Percentiles rank a stretch among this genome's conserved stretches.
phyloP scores from a whole-genome alignment of 2,888 invertebrate genomes.

The Lithodes maja region DNA sequence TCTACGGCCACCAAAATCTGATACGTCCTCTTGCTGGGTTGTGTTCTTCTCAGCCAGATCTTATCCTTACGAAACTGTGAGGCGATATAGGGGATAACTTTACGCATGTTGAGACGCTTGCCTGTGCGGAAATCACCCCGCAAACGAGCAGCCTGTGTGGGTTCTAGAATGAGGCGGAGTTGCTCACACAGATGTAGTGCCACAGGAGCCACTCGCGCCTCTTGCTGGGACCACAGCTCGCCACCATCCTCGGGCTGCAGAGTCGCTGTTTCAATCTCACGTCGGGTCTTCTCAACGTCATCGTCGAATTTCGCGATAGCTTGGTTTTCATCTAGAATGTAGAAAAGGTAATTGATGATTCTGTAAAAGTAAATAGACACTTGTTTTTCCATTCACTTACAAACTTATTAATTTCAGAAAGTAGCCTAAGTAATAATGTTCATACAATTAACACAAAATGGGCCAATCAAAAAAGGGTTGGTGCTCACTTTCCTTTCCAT shows the following conservation, averaged over 20 bases:
- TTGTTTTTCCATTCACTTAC: no score
- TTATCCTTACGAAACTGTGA: conserved; percentile 99
- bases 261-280: conserved; percentile 40
- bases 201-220: conserved; percentile 75
- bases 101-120: conserved; percentile 97
- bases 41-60: conserved; percentile 97
- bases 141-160: conserved; percentile 92
- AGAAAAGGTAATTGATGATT: no score
- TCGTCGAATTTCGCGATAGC: conserved; percentile 47
- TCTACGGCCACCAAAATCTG: conserved; percentile 97
- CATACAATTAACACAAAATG: no score
- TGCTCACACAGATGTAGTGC: conserved; percentile 94
- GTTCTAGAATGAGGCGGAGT: conserved; percentile 94
- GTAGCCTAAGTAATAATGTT: no score
- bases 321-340: conserved; percentile 34
- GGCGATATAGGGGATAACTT: conserved; percentile 97
- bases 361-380: no score
- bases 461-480: no score
- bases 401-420: no score
- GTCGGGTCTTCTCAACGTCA: conserved; percentile 42
- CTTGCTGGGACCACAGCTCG: conserved; percentile 74
- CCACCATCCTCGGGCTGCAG: conserved; percentile 31
- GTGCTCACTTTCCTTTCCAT: no score
- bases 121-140: conserved; percentile 98
- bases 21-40: conserved; percentile 96